These are phyloP conservation scores for Brenthis ino DNA, from an alignment of 2,888 invertebrate genomes.

Conservation along the genomic window DNA sequence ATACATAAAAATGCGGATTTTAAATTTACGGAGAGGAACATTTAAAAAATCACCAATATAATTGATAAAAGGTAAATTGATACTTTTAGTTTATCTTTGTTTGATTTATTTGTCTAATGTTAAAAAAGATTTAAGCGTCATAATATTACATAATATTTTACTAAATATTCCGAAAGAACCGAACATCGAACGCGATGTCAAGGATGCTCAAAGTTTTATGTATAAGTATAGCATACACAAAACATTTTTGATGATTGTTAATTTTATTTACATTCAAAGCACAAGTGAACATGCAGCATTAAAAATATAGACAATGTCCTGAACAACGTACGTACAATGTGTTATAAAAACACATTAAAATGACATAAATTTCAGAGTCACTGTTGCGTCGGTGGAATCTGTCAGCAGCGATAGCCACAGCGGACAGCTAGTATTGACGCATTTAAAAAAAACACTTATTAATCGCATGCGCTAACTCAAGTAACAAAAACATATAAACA, in stretches of 20 bases:
- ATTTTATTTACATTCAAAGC: slow-evolving; percentile 1
- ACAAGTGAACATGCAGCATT: slow-evolving; percentile 12
- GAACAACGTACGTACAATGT: slow-evolving; percentile 53
- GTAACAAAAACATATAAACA: too few species aligned
- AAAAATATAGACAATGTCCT: slow-evolving; percentile 53
- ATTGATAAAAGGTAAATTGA: too few species aligned
- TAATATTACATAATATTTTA: neutral
- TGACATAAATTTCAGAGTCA: slow-evolving; percentile 60
- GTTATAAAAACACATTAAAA: slow-evolving; percentile 46
- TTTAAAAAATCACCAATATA: too few species aligned
- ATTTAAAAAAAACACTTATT: neutral
- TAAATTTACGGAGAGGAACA: too few species aligned
- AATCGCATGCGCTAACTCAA: too few species aligned
- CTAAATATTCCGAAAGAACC: neutral
- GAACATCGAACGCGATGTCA: neutral
- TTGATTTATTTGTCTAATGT: too few species aligned
- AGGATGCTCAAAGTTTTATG: neutral
- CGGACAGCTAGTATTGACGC: slow-evolving; percentile 75
- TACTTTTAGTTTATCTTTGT: too few species aligned
- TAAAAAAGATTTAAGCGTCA: neutral
- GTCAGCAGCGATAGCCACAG: slow-evolving; percentile 58
- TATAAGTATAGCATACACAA: neutral
- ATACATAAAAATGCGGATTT: too few species aligned
- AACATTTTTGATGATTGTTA: neutral
- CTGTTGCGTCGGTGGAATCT: slow-evolving; percentile 75